Conservation (phyloP, 2,888 invertebrate species). For the Taenaris catops region DNA sequence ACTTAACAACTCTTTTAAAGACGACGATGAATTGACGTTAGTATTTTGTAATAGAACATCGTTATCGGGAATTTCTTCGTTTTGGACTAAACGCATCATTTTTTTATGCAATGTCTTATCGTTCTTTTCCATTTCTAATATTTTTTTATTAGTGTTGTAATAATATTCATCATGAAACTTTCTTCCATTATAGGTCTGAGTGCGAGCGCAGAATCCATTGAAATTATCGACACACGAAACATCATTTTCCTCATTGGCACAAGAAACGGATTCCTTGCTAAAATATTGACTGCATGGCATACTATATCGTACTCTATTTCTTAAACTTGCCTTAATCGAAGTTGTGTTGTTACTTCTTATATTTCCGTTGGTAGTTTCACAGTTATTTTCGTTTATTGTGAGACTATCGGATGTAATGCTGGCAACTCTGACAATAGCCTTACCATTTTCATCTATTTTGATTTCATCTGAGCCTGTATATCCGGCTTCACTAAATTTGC, state of each 20-base stretch:
- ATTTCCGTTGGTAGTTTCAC: background rate
- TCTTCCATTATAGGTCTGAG: slow-evolving; percentile 39
- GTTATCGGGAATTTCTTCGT: too few species aligned
- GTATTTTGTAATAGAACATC: background rate
- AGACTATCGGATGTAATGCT: background rate
- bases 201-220: slow-evolving; percentile 39
- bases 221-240: background rate
- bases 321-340: too few species aligned
- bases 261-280: too few species aligned
- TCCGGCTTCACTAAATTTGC: slow-evolving; percentile 44
- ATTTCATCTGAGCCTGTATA: slow-evolving; percentile 9
- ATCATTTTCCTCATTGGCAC: background rate
- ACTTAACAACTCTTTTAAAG: too few species aligned
- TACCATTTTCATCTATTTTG: slow-evolving; percentile 9
- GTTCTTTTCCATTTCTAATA: slow-evolving; percentile 52
- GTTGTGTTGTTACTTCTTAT: background rate
- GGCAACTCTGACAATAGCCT: background rate
- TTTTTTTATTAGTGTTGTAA: slow-evolving; percentile 43
- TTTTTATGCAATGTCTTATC: slow-evolving; percentile 44
- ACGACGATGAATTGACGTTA: too few species aligned
- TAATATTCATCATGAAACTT: slow-evolving; percentile 48
- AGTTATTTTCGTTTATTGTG: background rate
- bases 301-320: too few species aligned
- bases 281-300: too few species aligned
- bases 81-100: too few species aligned